Base-by-base conservation (phyloP, 2,888 invertebrate genomes). In the Epicampocera succincta region DNA sequence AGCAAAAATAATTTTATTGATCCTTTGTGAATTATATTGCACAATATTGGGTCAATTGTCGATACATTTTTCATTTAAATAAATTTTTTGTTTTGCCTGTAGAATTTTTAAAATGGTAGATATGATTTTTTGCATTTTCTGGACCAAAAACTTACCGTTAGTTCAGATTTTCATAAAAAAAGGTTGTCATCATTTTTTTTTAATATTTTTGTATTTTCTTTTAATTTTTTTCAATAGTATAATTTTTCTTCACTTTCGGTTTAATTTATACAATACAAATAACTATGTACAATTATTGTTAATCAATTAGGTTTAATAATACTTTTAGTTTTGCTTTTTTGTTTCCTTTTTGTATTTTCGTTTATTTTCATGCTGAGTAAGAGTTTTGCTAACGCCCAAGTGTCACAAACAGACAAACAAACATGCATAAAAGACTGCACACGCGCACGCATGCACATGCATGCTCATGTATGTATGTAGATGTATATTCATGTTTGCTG, bases 201-300 rank as follows among this genome's bases (percentile, higher is more conserved):
- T 73, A 69, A 71, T 65, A 56, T 60, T 73, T 68, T 65, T 69
- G 42, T 80, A 29, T 71, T 65, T 69, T 74, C 25, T 56, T 58
- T 75, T 25, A 42, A 69, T 60, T 68, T 48, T 68, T 46, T 56
- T 63, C 19, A 63, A 33, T 74, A 46, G 61, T 79, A 68, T 66
- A 66, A 66, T 71, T 77, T 54, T 40, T 19, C 12, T 44, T 33
- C 17, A 12, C 13, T 21, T 76, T 48, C 13, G 19, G 9, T 71
- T 74, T 33, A 33, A 33, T 33, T 33, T 74, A 19, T 75, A 82
- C 82, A 78, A 78, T 82, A 82, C 71, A 82, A 82, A 82, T 82
- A 78, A 69, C 40, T 82, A 78, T 82, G 60, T 82, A 82, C 82
- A 82, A 65, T 40, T 56, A 25, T 48, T 66, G 61, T 78, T 66